phyloP scores from a whole-genome alignment of 1,140 invertebrate genomes.

The Drosophila saltans region DNA sequence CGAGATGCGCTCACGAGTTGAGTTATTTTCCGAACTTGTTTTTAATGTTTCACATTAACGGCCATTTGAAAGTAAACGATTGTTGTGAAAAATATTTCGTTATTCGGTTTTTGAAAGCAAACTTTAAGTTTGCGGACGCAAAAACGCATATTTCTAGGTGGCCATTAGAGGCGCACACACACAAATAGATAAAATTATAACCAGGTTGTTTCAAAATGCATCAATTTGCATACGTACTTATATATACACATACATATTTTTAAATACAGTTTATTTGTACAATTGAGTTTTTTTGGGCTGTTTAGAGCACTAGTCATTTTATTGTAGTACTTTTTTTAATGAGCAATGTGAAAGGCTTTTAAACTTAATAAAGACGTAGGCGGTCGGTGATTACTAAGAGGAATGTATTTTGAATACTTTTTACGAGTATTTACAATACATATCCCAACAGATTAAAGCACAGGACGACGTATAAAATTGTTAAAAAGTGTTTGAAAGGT shows the following conservation, averaged over 20 bases:
- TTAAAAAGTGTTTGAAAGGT: neutral
- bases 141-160: too few relatives aligned
- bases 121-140: too few relatives aligned
- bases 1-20: too few relatives aligned
- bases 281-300: conserved; percentile 46
- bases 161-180: neutral
- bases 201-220: conserved; percentile 64
- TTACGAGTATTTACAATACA: neutral
- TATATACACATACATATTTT: conserved; percentile 56
- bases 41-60: neutral
- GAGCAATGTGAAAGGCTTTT: conserved; percentile 67
- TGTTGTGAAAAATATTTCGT: neutral
- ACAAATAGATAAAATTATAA: conserved; percentile 47
- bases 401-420: neutral
- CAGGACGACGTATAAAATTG: neutral
- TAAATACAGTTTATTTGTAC: conserved; percentile 29
- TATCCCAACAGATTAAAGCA: neutral
- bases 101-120: neutral
- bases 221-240: conserved; percentile 58
- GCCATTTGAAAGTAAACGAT: neutral
- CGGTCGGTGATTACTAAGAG: neutral
- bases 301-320: conserved; percentile 70
- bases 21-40: neutral
- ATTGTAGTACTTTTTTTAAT: conserved; percentile 40
- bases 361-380: conserved; percentile 8